Conservation (phyloP, 37 sponge, comb jelly and placozoan genomes). For the Cliona cf. orientalis region DNA sequence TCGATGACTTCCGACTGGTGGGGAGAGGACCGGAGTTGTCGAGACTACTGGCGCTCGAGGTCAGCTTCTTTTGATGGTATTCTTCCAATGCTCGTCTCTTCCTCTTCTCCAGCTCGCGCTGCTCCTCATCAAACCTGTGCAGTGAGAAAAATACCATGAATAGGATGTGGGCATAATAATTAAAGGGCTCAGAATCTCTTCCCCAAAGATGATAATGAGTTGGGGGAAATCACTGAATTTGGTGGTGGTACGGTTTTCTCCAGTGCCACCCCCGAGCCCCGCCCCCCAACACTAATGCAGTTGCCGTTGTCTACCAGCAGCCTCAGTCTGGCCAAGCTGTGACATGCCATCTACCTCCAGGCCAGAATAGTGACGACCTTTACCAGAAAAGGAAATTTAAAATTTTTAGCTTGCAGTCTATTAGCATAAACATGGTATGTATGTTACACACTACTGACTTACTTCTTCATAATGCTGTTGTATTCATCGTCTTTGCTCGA, state of each 20-base stretch:
- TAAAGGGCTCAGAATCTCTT: too few species aligned
- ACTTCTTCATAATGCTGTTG: too few species aligned
- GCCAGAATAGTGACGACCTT: too few species aligned
- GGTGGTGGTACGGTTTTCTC: not conserved
- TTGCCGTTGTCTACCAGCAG: too few species aligned
- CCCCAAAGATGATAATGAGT: too few species aligned
- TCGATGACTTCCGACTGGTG: constrained; percentile 5
- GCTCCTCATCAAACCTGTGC: constrained; percentile 44
- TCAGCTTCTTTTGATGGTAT: not conserved
- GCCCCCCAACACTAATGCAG: too few species aligned
- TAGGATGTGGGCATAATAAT: not conserved
- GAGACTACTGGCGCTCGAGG: not conserved
- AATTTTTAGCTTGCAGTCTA: not conserved
- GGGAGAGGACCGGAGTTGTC: not conserved
- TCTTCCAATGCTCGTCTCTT: not conserved
- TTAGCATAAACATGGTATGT: not conserved
- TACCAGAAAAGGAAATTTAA: too few species aligned
- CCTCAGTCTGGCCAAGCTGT: too few species aligned
- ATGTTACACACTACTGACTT: not conserved
- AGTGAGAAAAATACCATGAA: not conserved
- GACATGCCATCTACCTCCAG: too few species aligned
- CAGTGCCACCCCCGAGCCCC: not conserved
- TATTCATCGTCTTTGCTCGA: too few species aligned
- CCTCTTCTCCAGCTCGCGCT: constrained; percentile 4
- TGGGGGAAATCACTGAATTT: too few species aligned